A percentile compares a stretch with the other conserved stretches of the same genome.
phyloP scores from a whole-genome alignment of 2,797 vertebrate species.

The Brotula barbata region DNA sequence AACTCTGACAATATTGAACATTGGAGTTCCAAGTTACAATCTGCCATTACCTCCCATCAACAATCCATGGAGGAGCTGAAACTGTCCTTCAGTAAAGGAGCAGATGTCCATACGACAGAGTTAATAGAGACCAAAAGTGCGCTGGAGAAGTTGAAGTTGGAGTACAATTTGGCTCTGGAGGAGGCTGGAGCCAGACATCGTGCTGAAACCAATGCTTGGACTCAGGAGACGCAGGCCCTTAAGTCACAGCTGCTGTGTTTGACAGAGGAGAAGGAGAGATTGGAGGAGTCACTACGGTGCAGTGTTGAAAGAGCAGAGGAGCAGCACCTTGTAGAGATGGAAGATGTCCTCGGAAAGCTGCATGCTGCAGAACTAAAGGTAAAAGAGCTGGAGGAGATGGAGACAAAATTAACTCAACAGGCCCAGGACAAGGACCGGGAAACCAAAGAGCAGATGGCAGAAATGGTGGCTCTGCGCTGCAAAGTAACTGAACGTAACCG shows the following conservation, averaged over 20 bases:
- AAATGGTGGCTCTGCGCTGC: slow-evolving; percentile 80
- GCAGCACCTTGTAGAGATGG: slow-evolving; percentile 97
- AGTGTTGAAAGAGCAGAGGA: slow-evolving; percentile 88
- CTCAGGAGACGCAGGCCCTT: slow-evolving; percentile 78
- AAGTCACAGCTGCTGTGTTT: slow-evolving; percentile 74
- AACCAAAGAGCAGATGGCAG: slow-evolving; percentile 83
- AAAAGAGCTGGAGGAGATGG: slow-evolving; percentile 88
- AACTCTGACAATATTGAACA: slow-evolving; percentile 80
- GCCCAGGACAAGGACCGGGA: slow-evolving; percentile 80
- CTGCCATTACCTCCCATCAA: slow-evolving; percentile 85
- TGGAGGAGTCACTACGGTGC: slow-evolving; percentile 82
- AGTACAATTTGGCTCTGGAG: slow-evolving; percentile 81
- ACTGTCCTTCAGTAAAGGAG: slow-evolving; percentile 84
- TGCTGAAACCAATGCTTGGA: slow-evolving; percentile 67
- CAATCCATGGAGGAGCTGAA: slow-evolving; percentile 90
- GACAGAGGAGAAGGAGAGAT: slow-evolving; percentile 85
- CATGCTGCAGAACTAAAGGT: slow-evolving; percentile 89
- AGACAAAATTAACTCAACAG: slow-evolving; percentile 76
- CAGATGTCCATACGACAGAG: slow-evolving; percentile 80
- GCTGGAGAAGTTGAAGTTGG: slow-evolving; percentile 83
- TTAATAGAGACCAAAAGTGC: slow-evolving; percentile 85
- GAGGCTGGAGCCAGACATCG: slow-evolving; percentile 75
- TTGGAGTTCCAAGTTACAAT: slow-evolving; percentile 89
- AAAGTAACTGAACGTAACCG: slow-evolving; percentile 85
- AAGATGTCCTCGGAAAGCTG: slow-evolving; percentile 91